A percentile compares a stretch with the other conserved stretches of the same genome.
phyloP scores from a whole-genome alignment of 1,140 invertebrate genomes.

The Aphelinus certus region DNA sequence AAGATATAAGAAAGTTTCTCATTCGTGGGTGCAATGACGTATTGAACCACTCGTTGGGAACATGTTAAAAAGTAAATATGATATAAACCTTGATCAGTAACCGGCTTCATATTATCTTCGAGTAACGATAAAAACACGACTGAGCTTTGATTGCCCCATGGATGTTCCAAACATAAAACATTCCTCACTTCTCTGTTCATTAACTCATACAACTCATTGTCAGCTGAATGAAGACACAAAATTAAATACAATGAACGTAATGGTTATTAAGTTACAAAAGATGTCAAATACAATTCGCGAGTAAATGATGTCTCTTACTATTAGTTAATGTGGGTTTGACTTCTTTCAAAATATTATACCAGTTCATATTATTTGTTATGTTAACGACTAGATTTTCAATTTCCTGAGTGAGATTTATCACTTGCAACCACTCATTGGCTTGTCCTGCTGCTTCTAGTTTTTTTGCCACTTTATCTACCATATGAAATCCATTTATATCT shows the following conservation, averaged over 20 bases:
- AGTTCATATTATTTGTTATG: constrained; percentile 76
- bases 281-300: no score
- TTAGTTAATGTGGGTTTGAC: neutral
- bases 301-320: neutral
- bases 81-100: constrained; percentile 71
- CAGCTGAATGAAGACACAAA: constrained; percentile 1
- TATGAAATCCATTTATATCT: constrained; percentile 69
- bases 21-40: neutral
- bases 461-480: constrained; percentile 65
- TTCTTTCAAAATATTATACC: constrained; percentile 81
- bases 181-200: constrained; percentile 79
- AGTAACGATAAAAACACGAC: constrained; percentile 72
- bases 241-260: neutral
- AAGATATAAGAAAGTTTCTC: neutral
- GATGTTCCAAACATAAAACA: constrained; percentile 68
- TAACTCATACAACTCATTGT: constrained; percentile 64
- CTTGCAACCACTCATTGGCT: constrained; percentile 66
- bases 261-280: neutral
- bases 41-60: neutral
- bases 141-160: constrained; percentile 71
- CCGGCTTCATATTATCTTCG: constrained; percentile 88
- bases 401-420: constrained; percentile 72
- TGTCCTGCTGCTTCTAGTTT: constrained; percentile 67
- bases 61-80: neutral
- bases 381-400: constrained; percentile 71